phyloP scores from a whole-genome alignment of 2,888 invertebrate species.

The Catocala nupta region DNA sequence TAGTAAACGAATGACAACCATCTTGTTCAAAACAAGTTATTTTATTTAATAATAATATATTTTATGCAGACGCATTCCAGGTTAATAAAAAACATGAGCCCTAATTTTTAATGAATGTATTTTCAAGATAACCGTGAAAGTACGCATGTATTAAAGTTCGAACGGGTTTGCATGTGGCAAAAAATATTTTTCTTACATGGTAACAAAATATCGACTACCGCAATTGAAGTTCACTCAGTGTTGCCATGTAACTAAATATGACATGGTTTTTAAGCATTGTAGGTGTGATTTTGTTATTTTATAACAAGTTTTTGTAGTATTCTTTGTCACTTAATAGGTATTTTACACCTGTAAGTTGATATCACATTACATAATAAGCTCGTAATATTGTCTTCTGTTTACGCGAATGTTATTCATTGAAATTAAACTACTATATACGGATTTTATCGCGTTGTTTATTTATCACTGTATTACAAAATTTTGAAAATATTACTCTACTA shows the following conservation, averaged over 20 bases:
- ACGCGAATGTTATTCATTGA: no score
- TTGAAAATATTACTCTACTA: no score
- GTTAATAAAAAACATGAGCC: slow-evolving; percentile 19
- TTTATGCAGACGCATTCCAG: no score
- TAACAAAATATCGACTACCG: slow-evolving; percentile 57
- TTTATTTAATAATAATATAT: no score
- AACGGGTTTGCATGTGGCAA: slow-evolving; percentile 49
- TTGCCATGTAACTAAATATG: slow-evolving; percentile 58
- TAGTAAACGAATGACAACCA: background rate
- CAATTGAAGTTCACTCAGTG: slow-evolving; percentile 54
- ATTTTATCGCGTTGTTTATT: no score
- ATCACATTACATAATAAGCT: background rate
- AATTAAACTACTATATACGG: no score
- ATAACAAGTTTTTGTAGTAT: background rate
- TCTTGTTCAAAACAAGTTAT: no score
- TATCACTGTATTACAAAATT: no score
- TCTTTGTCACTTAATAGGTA: background rate
- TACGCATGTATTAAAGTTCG: slow-evolving; percentile 21
- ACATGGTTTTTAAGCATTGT: slow-evolving; percentile 48
- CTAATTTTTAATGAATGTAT: slow-evolving; percentile 39
- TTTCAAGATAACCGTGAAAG: slow-evolving; percentile 47
- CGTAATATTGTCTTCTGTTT: no score
- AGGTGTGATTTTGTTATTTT: slow-evolving; percentile 11
- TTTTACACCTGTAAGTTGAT: background rate
- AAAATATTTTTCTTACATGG: slow-evolving; percentile 53